A percentile compares a stretch with the other conserved stretches of the same genome.
phyloP scores from a whole-genome alignment of 2,888 invertebrate genomes.

The Gryllus longicercus region DNA sequence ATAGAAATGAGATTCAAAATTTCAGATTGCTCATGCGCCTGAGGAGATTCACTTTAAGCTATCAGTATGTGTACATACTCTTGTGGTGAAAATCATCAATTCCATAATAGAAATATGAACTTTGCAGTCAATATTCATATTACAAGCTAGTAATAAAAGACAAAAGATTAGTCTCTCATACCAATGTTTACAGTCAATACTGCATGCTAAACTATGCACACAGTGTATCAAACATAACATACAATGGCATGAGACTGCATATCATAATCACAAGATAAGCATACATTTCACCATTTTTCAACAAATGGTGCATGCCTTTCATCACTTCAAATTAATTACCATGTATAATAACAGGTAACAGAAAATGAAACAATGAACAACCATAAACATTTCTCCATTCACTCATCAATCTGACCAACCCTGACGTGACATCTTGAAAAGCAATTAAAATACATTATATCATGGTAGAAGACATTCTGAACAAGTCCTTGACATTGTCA shows the following conservation, averaged over 20 bases:
- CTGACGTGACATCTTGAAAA: neutral
- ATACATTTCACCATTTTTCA: neutral
- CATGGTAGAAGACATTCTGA: conserved; percentile 4
- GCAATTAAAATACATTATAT: neutral
- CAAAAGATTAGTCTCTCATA: neutral
- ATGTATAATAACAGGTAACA: neutral
- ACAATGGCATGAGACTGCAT: neutral
- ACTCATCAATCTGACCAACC: neutral
- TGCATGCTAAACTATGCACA: neutral
- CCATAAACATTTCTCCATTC: neutral
- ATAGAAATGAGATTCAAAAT: no score
- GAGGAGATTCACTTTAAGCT: neutral
- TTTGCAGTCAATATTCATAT: neutral
- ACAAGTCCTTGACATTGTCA: neutral
- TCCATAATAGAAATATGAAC: conserved; percentile 17
- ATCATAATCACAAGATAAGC: neutral
- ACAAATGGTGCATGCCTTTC: conserved; percentile 1
- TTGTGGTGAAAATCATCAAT: neutral
- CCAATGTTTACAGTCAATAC: neutral
- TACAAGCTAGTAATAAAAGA: neutral
- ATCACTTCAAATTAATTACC: neutral
- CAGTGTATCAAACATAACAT: neutral
- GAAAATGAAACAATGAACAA: neutral
- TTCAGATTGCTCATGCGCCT: no score
- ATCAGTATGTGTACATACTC: neutral